Evolutionary conservation across 2,797 vertebrate genomes (phyloP).

Genomic region (Coendou prehensilis): DNA sequence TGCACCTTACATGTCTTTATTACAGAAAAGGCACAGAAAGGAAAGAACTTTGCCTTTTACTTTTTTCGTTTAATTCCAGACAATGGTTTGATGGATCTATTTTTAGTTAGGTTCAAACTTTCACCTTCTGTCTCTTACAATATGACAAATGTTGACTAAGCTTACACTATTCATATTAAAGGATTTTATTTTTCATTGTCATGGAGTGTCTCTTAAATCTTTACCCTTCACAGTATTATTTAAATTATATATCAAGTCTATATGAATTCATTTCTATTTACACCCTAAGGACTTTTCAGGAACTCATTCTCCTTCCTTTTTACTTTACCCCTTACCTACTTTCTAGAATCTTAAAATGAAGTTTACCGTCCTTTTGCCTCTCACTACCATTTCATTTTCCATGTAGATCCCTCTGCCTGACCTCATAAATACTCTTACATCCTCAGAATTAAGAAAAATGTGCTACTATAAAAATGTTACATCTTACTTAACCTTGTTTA

Average conservation of each 20-base stretch:
- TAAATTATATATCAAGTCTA: slow-evolving; percentile 52
- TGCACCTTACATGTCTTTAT: not conserved
- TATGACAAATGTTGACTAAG: slow-evolving; percentile 62
- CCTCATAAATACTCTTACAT: not conserved
- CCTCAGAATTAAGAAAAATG: slow-evolving; percentile 35
- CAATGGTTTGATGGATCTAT: slow-evolving; percentile 43
- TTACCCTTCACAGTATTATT: slow-evolving; percentile 44
- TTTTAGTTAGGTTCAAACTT: slow-evolving; percentile 59
- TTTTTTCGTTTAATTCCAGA: slow-evolving; percentile 57
- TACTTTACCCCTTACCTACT: not conserved
- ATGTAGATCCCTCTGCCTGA: not conserved
- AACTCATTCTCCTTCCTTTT: not conserved
- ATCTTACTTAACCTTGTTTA: slow-evolving; percentile 41
- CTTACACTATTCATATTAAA: slow-evolving; percentile 64
- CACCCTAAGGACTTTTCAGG: slow-evolving; percentile 1
- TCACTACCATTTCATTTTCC: not conserved
- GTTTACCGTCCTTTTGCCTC: not conserved
- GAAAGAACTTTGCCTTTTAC: not conserved
- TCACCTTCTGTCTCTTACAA: slow-evolving; percentile 35
- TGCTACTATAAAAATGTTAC: not conserved
- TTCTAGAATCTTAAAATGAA: slow-evolving; percentile 29
- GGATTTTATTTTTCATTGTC: slow-evolving; percentile 68
- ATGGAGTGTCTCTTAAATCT: slow-evolving; percentile 36
- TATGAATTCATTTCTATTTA: slow-evolving; percentile 34
- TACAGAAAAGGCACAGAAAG: not conserved